phyloP scores from a whole-genome alignment of 2,888 invertebrate species.

The Lasioglossum figueresi region DNA sequence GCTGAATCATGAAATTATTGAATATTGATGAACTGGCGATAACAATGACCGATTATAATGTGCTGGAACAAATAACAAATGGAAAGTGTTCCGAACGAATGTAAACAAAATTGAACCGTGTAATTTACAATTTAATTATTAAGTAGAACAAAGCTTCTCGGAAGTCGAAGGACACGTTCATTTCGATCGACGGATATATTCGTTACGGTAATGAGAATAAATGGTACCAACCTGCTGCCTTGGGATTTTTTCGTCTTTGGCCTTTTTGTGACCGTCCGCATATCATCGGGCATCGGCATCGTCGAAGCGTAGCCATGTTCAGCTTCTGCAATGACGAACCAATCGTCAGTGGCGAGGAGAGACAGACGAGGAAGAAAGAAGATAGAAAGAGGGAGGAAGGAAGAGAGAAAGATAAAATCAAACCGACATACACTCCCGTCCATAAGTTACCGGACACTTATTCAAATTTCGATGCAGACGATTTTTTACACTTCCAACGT shows the following conservation, averaged over 20 bases:
- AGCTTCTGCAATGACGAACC: slow-evolving; percentile 88
- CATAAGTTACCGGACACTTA: no score
- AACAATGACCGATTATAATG: neutral
- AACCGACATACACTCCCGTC: neutral
- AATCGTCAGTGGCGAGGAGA: slow-evolving; percentile 54
- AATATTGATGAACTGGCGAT: neutral
- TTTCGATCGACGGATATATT: neutral
- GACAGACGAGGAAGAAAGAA: slow-evolving; percentile 1
- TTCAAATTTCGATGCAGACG: no score
- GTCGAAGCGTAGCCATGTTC: slow-evolving; percentile 96
- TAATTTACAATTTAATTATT: neutral
- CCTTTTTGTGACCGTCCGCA: slow-evolving; percentile 89
- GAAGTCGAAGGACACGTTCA: neutral
- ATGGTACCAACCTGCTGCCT: slow-evolving; percentile 91
- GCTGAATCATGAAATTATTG: neutral
- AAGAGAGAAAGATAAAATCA: neutral
- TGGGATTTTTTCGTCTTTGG: slow-evolving; percentile 94
- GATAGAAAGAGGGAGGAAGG: neutral
- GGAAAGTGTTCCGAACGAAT: neutral
- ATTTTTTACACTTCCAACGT: no score
- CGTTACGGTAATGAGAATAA: neutral
- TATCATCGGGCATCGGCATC: slow-evolving; percentile 92
- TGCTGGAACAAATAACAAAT: neutral
- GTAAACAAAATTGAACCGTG: neutral
- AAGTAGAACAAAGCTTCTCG: neutral